Evolutionary conservation across 2,888 invertebrate species (phyloP).

Genomic region (Leptinotarsa haldemani): DNA sequence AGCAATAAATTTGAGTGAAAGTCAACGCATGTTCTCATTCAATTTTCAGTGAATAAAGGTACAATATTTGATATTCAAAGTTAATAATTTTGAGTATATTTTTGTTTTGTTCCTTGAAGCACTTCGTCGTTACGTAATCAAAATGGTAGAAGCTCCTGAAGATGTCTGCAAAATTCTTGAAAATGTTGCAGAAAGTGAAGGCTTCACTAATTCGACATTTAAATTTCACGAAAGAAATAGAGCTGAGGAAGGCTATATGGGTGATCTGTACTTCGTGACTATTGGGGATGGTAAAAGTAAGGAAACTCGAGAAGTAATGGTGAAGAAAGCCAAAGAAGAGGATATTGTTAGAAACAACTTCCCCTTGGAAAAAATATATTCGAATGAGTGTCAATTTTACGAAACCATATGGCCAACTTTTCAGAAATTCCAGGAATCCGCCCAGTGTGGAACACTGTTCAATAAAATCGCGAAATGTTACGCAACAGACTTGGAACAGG

Average conservation of each 20-base stretch:
- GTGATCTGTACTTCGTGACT: neutral
- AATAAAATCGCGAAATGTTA: constrained; percentile 7
- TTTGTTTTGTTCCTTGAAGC: neutral
- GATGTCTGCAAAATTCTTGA: neutral
- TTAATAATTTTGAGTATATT: neutral
- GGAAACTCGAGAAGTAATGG: neutral
- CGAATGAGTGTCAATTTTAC: constrained; percentile 1
- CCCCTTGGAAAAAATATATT: neutral
- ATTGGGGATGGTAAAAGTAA: neutral
- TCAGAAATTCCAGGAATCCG: constrained; percentile 3
- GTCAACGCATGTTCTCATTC: neutral
- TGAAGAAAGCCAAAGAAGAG: constrained; percentile 4
- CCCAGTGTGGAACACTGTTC: neutral
- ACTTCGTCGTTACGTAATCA: neutral
- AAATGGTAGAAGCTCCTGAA: neutral
- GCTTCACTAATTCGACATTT: neutral
- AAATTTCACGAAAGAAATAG: constrained; percentile 1
- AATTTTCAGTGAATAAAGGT: neutral
- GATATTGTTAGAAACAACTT: neutral
- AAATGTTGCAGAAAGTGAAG: neutral
- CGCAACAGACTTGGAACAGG: neutral
- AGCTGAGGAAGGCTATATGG: constrained; percentile 4
- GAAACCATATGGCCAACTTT: neutral
- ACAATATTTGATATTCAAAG: too few relatives aligned
- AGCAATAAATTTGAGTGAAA: neutral